Evolutionary conservation across 1,140 invertebrate species (phyloP), one percentile per base, ranked within the genome.

Genomic region (Phocides pigmalion): DNA sequence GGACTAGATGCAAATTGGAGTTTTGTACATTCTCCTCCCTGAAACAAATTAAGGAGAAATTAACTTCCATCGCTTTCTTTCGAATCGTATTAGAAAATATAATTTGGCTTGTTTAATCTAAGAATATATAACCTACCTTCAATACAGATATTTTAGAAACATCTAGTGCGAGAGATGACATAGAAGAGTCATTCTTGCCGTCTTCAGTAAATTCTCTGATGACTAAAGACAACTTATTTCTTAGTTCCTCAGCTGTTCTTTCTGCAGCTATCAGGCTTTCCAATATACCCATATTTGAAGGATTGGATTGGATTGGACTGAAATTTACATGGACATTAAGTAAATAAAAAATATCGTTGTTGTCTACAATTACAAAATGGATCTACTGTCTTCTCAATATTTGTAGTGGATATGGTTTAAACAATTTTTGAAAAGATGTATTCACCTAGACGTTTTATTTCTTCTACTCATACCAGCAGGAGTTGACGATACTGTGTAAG

Each of bases 381-480:
- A n/a, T n/a, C n/a, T n/a, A n/a, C n/a, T n/a, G n/a, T n/a, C n/a
- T n/a, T n/a, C n/a, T n/a, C n/a, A n/a, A n/a, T n/a, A n/a, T 22
- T 3, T 22, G 6, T 22, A 22, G 6, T 22, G 22, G 2, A 22
- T 3, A 22, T 2, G 6, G 32, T n/a, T n/a, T 35, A 35, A n/a
- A n/a, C 1, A 14, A 35, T 39, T 32, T 32, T 11, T 0, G 9
- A 14, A 39, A 32, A 11, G 11, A 17, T 41, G 8, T 32, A 16
- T n/a, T 69, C 67, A 87, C 87, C 87, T 87, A 2, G 87, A 89
- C 16, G 87, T 89, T 68, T 89, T 89, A 47, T 87, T 89, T 8
- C 81, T 77, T 37, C 58, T 51, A 20, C 70, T 68, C 4, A 74
- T 64, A 51, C 75, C 79, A 1, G 68, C 80, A 15, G 87, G 76